phyloP scores from a whole-genome alignment of 92 coral and sea anemone species.

The Paramuricea clavata region DNA sequence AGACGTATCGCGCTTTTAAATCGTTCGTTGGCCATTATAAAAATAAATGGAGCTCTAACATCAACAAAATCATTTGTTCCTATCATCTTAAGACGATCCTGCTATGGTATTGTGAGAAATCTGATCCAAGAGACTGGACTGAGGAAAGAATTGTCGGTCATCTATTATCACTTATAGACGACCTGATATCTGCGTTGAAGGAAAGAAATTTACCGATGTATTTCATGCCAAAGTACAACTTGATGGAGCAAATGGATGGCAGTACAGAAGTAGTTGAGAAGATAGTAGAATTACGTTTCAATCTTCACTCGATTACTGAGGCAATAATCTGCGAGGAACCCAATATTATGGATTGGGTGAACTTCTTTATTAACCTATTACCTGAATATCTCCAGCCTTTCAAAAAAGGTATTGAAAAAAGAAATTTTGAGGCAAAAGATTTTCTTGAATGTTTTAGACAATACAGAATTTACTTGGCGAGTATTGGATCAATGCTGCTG shows the following conservation, averaged over 20 bases:
- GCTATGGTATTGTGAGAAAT: conserved; percentile 61
- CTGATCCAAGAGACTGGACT: conserved; percentile 40
- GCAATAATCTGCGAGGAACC: background rate
- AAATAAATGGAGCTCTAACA: conserved; percentile 7
- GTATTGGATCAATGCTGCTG: background rate
- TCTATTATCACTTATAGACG: conserved; percentile 40
- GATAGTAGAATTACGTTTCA: background rate
- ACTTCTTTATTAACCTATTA: background rate
- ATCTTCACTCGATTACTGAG: background rate
- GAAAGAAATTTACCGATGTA: conserved; percentile 50
- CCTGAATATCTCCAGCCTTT: background rate
- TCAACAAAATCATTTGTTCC: background rate
- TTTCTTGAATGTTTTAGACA: background rate
- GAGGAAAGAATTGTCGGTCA: conserved; percentile 14
- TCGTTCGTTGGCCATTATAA: conserved; percentile 13
- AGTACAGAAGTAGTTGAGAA: background rate
- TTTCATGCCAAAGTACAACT: conserved; percentile 60
- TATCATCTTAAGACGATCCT: conserved; percentile 59
- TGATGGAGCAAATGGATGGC: background rate
- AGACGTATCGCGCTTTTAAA: conserved; percentile 24
- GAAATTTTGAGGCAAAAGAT: background rate
- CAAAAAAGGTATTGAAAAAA: background rate
- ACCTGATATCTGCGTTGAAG: conserved; percentile 19
- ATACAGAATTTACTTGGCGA: background rate
- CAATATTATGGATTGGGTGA: background rate